Conservation (phyloP, 2,113 vertebrate species). For the Halcyon malimbica region DNA sequence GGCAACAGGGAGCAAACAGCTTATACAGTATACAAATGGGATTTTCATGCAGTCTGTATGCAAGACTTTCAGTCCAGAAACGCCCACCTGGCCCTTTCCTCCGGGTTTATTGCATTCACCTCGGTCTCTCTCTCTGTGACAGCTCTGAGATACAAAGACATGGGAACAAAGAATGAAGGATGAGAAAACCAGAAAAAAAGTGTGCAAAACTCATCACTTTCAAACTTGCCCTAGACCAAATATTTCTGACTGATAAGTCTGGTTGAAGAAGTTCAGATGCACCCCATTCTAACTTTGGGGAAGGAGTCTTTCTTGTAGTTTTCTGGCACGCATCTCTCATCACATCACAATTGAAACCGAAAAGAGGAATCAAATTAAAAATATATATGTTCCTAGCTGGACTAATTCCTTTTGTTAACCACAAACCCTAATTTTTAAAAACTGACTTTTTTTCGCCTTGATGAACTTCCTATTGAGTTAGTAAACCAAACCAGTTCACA, state of each 20-base stretch:
- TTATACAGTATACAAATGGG: accelerated
- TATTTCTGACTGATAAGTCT: not conserved
- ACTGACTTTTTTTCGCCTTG: not conserved
- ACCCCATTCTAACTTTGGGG: not conserved
- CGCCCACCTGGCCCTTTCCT: not conserved
- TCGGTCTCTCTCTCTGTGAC: not conserved
- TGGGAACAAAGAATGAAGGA: not conserved
- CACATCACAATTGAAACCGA: not conserved
- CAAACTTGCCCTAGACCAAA: not conserved
- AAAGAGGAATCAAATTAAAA: not conserved
- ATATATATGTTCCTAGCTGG: not conserved
- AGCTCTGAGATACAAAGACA: not conserved
- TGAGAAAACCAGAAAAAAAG: not conserved
- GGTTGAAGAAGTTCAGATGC: not conserved
- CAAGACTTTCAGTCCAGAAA: not conserved
- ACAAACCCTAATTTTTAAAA: accelerated
- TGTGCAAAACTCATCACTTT: not conserved
- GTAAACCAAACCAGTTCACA: not conserved
- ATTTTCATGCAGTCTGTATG: not conserved
- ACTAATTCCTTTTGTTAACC: not conserved
- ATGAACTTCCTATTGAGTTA: not conserved
- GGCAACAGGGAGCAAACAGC: not conserved
- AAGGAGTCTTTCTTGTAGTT: not conserved
- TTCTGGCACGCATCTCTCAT: not conserved
- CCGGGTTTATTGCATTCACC: not conserved